Percentiles rank a stretch among this genome's conserved stretches.
Conservation (phyloP, 2,113 vertebrate genomes). For the Elanus axillaris region DNA sequence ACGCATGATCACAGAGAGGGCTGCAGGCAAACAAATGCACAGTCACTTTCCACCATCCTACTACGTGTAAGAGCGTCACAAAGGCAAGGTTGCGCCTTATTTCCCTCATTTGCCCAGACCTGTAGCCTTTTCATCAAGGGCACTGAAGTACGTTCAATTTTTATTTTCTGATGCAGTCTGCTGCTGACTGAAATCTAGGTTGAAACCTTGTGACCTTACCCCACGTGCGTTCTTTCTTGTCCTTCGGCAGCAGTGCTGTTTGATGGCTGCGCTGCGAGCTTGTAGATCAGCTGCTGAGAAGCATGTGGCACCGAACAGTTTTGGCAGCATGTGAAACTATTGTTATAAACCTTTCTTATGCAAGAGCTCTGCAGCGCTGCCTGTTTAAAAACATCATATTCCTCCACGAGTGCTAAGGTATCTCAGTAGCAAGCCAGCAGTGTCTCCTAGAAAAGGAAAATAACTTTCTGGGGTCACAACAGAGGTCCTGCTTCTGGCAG, state of each 20-base stretch:
- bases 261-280: background rate
- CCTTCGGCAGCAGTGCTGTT: background rate
- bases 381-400: background rate
- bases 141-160: constrained; percentile 33
- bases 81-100: background rate
- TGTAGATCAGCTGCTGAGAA: background rate
- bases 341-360: background rate
- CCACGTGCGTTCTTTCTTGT: background rate
- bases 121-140: constrained; percentile 21
- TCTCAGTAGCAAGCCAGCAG: background rate
- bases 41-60: background rate
- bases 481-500: background rate
- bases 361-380: background rate
- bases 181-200: constrained; percentile 63
- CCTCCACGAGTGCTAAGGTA: background rate
- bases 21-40: background rate
- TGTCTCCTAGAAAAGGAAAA: background rate
- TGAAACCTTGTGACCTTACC: constrained; percentile 50
- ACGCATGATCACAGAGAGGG: background rate
- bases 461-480: background rate
- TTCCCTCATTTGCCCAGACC: background rate
- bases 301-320: background rate
- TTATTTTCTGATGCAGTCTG: constrained; percentile 53
- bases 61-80: background rate
- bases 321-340: background rate